Conservation (phyloP, 2,797 vertebrate species). For the Ispidina picta region DNA sequence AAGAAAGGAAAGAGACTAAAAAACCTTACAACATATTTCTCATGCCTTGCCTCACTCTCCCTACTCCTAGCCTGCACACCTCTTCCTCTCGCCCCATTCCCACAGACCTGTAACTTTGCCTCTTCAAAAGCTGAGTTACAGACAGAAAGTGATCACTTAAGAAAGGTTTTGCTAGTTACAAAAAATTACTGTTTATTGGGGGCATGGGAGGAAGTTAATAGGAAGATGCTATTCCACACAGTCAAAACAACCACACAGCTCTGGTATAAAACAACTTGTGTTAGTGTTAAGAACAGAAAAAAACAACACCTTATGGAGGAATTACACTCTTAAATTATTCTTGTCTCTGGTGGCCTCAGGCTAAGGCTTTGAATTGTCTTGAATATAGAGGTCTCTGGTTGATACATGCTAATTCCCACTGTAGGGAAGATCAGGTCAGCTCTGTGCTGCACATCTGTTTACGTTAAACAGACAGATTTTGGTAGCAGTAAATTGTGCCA, state of each 20-base stretch:
- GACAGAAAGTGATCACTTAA: not conserved
- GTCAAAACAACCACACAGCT: not conserved
- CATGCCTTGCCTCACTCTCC: not conserved
- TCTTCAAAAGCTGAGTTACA: not conserved
- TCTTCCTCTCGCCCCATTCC: not conserved
- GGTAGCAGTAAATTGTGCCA: not conserved
- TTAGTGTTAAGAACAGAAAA: not conserved
- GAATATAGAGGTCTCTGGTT: not conserved
- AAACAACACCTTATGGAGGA: not conserved
- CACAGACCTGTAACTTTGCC: not conserved
- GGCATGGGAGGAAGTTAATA: not conserved
- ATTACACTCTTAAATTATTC: not conserved
- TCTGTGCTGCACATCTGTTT: slow-evolving; percentile 12
- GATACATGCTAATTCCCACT: not conserved
- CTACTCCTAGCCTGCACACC: not conserved
- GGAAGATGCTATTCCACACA: not conserved
- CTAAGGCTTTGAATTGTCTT: not conserved
- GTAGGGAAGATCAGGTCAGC: not conserved
- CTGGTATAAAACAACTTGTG: not conserved
- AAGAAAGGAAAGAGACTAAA: not conserved
- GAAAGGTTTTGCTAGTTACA: not conserved
- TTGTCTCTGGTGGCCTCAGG: not conserved
- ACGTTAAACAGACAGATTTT: not conserved
- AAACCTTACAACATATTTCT: not conserved
- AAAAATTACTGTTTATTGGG: not conserved